Percentiles rank a stretch among this genome's conserved stretches.
phyloP scores from a whole-genome alignment of 2,888 invertebrate genomes.

The Microctonus aethiopoides region DNA sequence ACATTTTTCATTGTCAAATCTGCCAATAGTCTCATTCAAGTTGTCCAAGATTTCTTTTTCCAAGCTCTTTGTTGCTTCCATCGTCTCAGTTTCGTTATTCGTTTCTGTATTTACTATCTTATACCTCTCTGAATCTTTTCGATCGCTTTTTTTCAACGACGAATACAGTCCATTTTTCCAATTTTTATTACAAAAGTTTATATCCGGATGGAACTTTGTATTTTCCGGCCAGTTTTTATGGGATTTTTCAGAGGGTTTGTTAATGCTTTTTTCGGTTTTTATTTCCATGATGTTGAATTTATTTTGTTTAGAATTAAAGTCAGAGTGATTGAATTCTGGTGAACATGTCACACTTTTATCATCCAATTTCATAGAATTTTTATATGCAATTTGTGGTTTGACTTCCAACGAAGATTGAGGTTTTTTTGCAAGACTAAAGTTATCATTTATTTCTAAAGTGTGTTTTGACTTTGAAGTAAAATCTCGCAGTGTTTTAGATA shows the following conservation, averaged over 20 bases:
- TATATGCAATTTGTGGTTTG: neutral
- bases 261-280: neutral
- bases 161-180: constrained; percentile 14
- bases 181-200: constrained; percentile 4
- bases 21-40: constrained; percentile 60
- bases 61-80: constrained; percentile 29
- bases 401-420: constrained; percentile 44
- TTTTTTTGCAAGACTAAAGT: constrained; percentile 54
- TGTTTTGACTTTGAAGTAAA: constrained; percentile 24
- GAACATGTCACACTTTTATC: neutral
- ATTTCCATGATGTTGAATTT: neutral
- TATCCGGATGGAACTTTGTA: constrained; percentile 45
- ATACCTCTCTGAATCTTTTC: neutral
- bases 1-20: constrained; percentile 54
- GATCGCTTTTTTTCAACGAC: neutral
- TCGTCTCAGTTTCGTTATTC: constrained; percentile 22
- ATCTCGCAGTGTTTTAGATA: constrained; percentile 34
- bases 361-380: neutral
- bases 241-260: neutral
- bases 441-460: constrained; percentile 43
- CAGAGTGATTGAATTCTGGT: neutral
- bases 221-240: constrained; percentile 41
- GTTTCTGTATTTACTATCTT: constrained; percentile 2
- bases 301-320: neutral
- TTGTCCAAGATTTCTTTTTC: constrained; percentile 53